Evolutionary conservation across 2,888 invertebrate species (phyloP).

Genomic region (Frankliniella intonsa): DNA sequence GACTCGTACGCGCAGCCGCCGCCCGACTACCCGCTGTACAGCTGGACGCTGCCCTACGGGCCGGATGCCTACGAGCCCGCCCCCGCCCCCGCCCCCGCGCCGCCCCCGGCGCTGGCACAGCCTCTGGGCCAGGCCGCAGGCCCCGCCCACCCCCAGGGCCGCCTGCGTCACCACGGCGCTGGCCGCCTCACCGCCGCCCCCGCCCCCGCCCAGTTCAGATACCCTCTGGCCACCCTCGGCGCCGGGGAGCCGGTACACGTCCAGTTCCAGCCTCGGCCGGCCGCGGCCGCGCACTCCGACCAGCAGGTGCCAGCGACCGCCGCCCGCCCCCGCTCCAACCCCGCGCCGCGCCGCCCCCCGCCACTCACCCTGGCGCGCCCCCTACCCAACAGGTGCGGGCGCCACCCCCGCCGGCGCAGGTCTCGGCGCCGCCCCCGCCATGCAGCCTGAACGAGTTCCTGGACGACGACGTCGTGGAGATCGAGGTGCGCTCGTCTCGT

Average conservation of each 20-base stretch:
- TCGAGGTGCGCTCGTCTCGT: neutral
- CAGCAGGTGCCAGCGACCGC: no score
- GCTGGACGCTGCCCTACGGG: conserved; percentile 1
- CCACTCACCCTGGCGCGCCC: neutral
- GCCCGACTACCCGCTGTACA: neutral
- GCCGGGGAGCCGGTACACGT: no score
- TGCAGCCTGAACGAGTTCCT: neutral
- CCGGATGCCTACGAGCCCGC: neutral
- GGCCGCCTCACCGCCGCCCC: neutral
- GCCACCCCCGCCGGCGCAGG: neutral
- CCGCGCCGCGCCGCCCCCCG: no score
- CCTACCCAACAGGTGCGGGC: neutral
- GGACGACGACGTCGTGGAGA: neutral
- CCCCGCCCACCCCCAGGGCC: neutral
- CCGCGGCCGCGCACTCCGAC: no score
- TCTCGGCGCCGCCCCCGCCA: neutral
- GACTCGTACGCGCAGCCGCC: neutral
- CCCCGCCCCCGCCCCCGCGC: neutral
- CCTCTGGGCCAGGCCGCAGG: neutral
- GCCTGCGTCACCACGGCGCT: neutral
- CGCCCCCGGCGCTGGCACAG: neutral
- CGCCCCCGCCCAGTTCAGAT: neutral
- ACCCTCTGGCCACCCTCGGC: neutral
- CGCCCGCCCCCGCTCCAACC: no score
- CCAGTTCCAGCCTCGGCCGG: no score